Evolutionary conservation across 2,797 vertebrate genomes (phyloP).

Genomic region (Mareca strepera): DNA sequence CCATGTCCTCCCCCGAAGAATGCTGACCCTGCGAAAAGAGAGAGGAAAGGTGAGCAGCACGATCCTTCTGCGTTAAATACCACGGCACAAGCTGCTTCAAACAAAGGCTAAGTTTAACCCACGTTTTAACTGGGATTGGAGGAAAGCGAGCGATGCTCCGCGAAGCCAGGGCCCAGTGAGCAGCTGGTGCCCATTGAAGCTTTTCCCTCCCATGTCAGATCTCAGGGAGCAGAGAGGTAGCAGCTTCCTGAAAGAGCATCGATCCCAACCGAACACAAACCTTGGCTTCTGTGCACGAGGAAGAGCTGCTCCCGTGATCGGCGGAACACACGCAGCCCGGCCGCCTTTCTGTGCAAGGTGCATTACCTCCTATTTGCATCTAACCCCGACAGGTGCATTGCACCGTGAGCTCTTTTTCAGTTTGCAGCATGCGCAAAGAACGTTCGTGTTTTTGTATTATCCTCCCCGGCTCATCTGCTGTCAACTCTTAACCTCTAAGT

Average conservation of each 20-base stretch:
- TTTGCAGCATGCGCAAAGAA: background rate
- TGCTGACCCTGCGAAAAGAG: constrained; percentile 82
- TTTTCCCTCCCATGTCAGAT: constrained; percentile 31
- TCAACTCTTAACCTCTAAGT: constrained; percentile 6
- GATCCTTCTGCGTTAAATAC: background rate
- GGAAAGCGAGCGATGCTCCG: background rate
- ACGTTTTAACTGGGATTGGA: constrained; percentile 10
- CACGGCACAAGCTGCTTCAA: background rate
- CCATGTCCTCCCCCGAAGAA: constrained; percentile 99
- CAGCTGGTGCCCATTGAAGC: constrained; percentile 48
- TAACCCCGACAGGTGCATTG: background rate
- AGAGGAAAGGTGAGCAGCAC: background rate
- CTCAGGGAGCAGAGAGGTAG: constrained; percentile 21
- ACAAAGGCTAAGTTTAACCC: constrained; percentile 49
- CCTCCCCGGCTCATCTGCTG: background rate
- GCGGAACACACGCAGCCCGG: background rate
- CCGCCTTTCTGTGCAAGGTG: background rate
- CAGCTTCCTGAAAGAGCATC: constrained; percentile 42
- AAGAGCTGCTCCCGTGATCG: background rate
- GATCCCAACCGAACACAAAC: constrained; percentile 2
- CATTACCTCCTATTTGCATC: background rate
- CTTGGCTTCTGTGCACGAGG: background rate
- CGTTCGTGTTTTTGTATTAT: background rate
- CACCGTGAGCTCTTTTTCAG: background rate
- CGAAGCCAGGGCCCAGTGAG: background rate